phyloP scores from a whole-genome alignment of 2,797 vertebrate species.

The Etheostoma nigrum region DNA sequence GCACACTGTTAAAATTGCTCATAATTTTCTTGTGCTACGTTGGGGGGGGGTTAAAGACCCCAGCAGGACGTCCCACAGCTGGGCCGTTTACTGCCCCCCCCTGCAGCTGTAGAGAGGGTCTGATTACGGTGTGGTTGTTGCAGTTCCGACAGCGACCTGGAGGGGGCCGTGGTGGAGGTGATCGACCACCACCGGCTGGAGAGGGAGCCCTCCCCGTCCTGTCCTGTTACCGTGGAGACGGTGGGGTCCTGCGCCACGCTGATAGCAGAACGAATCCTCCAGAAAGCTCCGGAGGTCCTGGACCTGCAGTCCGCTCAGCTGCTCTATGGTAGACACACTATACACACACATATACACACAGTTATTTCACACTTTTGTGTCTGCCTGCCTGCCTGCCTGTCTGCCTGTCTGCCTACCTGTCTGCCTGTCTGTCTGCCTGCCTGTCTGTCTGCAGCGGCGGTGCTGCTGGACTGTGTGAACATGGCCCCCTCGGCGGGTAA shows the following conservation, averaged over 20 bases:
- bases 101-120: neutral
- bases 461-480: conserved; percentile 94
- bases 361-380: no score
- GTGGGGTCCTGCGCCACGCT: conserved; percentile 94
- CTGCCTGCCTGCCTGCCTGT: no score
- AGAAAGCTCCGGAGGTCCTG: conserved; percentile 87
- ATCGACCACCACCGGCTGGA: conserved; percentile 91
- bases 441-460: conserved; percentile 81
- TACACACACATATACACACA: no score
- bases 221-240: conserved; percentile 83
- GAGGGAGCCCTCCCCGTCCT: conserved; percentile 72
- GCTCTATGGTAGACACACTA: conserved; percentile 85
- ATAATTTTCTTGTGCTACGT: no score
- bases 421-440: no score
- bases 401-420: no score
- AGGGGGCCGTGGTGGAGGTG: conserved; percentile 89
- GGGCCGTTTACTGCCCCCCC: no score
- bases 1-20: no score
- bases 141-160: conserved; percentile 88
- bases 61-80: no score
- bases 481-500: conserved; percentile 91
- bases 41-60: no score
- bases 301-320: conserved; percentile 87
- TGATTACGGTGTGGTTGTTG: neutral
- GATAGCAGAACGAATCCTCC: conserved; percentile 89